Percentiles rank a stretch among this genome's conserved stretches.
These are phyloP conservation scores for Naja naja DNA, from an alignment of 2,113 vertebrate genomes.

Conservation along the genomic window DNA sequence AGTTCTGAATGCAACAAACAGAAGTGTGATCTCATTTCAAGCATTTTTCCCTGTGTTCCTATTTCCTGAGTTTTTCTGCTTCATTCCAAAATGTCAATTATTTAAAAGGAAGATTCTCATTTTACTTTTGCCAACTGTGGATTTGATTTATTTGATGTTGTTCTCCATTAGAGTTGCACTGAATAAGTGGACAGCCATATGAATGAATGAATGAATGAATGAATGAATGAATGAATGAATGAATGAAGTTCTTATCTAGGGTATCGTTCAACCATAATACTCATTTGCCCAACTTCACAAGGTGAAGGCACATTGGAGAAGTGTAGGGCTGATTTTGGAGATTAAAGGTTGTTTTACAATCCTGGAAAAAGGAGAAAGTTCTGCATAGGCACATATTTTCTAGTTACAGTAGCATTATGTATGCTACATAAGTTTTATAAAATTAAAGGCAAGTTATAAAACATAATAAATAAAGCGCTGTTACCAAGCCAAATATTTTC, in stretches of 20 bases:
- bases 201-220: neutral
- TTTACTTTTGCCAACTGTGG: neutral
- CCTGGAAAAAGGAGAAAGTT: neutral
- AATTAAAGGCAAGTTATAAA: neutral
- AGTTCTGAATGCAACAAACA: slow-evolving; percentile 42
- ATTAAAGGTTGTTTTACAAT: neutral
- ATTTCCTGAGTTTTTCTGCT: slow-evolving; percentile 20
- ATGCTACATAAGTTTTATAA: neutral
- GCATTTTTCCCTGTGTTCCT: slow-evolving; percentile 47
- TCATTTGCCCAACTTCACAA: neutral
- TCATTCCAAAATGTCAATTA: slow-evolving; percentile 33
- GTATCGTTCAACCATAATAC: neutral
- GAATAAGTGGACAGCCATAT: neutral
- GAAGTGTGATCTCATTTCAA: slow-evolving; percentile 51
- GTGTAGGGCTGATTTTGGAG: neutral
- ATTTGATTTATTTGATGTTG: neutral
- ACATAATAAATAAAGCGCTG: neutral
- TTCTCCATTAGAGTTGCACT: neutral
- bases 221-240: neutral
- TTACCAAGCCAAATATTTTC: neutral
- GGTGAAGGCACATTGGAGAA: neutral
- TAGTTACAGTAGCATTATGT: neutral
- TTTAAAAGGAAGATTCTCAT: slow-evolving; percentile 15
- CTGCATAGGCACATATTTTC: neutral
- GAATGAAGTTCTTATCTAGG: neutral